Base-by-base conservation (phyloP, 2,888 invertebrate species). In the Brachypalpus laphriformis region DNA sequence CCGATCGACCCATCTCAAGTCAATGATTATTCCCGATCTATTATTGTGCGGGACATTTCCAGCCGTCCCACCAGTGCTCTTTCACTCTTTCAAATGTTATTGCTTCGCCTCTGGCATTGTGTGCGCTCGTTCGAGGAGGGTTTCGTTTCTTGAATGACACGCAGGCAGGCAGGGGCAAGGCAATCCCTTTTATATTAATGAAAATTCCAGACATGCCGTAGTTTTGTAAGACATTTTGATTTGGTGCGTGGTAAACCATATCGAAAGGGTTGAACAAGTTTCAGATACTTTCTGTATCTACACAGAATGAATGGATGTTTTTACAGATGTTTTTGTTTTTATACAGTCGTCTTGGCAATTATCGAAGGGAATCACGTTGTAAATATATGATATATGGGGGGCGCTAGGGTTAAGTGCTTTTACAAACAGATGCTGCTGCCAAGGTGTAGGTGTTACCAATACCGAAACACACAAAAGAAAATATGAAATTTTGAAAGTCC, bases 191-290 rank as follows among this genome's bases (percentile, higher is more conserved):
- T 81, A 74, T 40, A 68, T 81, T 81, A 85, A 85, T 85, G 81
- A 85, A 85, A 85, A 85, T 85, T 85, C 83, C 83, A 81, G 81
- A 75, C 83, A 65, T 85, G 81, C 83, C 83, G 63, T 70, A 81
- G 57, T 75, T 80, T 81, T 81, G 83, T 85, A 75, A 81, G 83
- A 65, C 81, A 81, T 70, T 85, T 70, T 82, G 83, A 85, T 85
- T 85, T 70, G 70, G 63, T 85, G 72, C 75, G 81, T 81, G 70
- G 74, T 70, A 81, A 57, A 57, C 80, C 82, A 61, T 56, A 66
- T 57, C 65, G 74, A 71, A 85, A 75, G 83, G 83, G 80, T 85
- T 85, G 83, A 65, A 77, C 51, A 51, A 66, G 40, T 83, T 74
- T 68, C 7, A 45, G 49, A 31, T 72, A 51, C 34, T 66, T 59